Evolutionary conservation across 1,140 invertebrate genomes (phyloP), one percentile per base, ranked within the genome.

Genomic region (Latrodectus geometricus): DNA sequence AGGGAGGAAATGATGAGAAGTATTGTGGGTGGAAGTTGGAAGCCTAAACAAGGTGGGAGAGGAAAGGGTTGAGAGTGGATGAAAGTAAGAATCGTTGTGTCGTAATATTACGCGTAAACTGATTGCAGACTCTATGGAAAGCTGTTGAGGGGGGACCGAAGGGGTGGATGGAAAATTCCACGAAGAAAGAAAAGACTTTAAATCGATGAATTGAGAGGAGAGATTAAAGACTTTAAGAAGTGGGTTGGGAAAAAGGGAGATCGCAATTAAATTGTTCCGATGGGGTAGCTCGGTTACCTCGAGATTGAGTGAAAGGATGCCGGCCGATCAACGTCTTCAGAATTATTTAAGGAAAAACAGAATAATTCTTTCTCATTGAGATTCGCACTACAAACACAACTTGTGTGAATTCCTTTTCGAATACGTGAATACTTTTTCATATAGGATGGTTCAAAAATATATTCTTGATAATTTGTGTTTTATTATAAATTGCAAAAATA

Each of bases 191-290:
- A 84, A 76, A 76, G 73, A 76, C 73, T 84, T 84, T 84, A 76
- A 84, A 84, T 84, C 81, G 81, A 84, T 84, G 81, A 84, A 84
- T 84, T 54, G 79, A 68, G 54, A 73, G 69, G 68, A 48, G 72
- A 84, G 72, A 84, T 84, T 84, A 84, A 75, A 84, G 81, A 69
- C 23, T 75, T 66, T 79, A 20, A 61, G 61, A 75, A 84, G 65
- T 56, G 81, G 81, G 70, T 21, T 50, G 52, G 14, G 50, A 52
- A 49, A 56, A 61, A 23, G 17, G 70, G 9, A 20, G 48, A 23
- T 9, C 69, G 73, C 81, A 84, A 84, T 84, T 84, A 84, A 84
- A 84, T 84, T 84, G 81, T 76, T 84, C 81, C n/a, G 72, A 73
- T 70, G 68, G 50, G 78, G 78, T 70, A 20, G 78, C 52, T 68